Conservation (phyloP, 2,888 invertebrate genomes). For the Hyposoter dolosus region DNA sequence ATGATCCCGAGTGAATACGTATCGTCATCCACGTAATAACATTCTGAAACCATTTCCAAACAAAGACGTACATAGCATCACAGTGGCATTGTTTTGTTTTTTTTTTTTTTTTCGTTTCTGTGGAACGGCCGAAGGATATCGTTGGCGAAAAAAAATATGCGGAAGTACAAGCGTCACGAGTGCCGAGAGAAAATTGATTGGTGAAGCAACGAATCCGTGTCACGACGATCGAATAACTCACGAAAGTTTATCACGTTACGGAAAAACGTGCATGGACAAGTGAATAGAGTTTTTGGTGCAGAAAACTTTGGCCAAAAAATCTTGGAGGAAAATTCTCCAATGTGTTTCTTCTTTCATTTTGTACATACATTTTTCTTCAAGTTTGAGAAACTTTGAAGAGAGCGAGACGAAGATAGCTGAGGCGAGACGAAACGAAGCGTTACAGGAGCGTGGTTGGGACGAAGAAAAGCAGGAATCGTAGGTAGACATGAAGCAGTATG, state of each 20-base stretch:
- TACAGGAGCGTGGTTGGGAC: slow-evolving; percentile 73
- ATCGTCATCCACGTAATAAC: slow-evolving; percentile 17
- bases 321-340: neutral
- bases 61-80: neutral
- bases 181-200: slow-evolving; percentile 4
- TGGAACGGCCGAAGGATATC: slow-evolving; percentile 18
- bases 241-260: slow-evolving; percentile 6
- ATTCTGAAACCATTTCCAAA: neutral
- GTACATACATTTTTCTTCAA: neutral
- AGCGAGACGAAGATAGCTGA: slow-evolving; percentile 51
- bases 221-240: slow-evolving; percentile 3
- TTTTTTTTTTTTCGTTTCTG: neutral
- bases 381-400: slow-evolving; percentile 13
- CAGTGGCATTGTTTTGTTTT: neutral
- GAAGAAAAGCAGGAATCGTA: slow-evolving; percentile 75
- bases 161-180: slow-evolving; percentile 17
- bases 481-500: slow-evolving; percentile 75
- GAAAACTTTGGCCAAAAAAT: neutral
- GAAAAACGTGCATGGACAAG: slow-evolving; percentile 1
- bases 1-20: slow-evolving; percentile 7
- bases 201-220: slow-evolving; percentile 3
- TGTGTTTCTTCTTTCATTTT: neutral
- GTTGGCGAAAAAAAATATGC: neutral
- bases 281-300: neutral
- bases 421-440: slow-evolving; percentile 65